Evolutionary conservation across 2,113 vertebrate species (phyloP).

Genomic region (Cyphomyrus plagiostoma): DNA sequence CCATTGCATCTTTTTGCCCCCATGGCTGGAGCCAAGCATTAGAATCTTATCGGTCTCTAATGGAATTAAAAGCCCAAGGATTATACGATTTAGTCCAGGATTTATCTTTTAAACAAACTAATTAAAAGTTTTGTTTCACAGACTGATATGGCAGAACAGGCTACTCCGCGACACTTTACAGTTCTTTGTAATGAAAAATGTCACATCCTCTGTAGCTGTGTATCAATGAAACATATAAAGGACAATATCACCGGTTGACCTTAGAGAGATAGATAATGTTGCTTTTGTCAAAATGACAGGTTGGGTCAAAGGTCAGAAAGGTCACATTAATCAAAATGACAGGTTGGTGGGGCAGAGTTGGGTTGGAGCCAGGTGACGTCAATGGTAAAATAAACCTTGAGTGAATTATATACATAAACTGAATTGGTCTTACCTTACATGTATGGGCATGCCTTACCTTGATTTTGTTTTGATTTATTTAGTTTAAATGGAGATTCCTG

Average conservation of each 20-base stretch:
- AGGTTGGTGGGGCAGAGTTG: no score
- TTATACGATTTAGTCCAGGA: conserved; percentile 19
- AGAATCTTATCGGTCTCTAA: conserved; percentile 26
- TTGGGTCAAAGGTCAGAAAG: no score
- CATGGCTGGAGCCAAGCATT: conserved; percentile 8
- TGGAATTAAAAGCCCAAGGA: conserved; percentile 22
- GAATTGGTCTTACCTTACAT: no score
- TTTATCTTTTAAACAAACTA: conserved; percentile 25
- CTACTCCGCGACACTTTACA: not conserved
- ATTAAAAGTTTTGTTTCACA: conserved; percentile 25
- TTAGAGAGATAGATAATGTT: no score
- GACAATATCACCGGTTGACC: not conserved
- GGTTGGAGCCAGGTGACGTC: no score
- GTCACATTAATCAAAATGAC: no score
- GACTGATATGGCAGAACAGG: not conserved
- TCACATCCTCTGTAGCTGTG: not conserved
- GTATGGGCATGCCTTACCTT: no score
- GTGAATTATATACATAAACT: no score
- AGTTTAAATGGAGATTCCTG: no score
- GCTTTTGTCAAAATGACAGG: no score
- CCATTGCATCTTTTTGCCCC: not conserved
- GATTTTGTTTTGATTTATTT: no score
- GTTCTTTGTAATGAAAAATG: not conserved
- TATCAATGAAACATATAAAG: not conserved
- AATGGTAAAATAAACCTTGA: no score